Conservation (phyloP, 2,113 vertebrate species). For the Hucho hucho region DNA sequence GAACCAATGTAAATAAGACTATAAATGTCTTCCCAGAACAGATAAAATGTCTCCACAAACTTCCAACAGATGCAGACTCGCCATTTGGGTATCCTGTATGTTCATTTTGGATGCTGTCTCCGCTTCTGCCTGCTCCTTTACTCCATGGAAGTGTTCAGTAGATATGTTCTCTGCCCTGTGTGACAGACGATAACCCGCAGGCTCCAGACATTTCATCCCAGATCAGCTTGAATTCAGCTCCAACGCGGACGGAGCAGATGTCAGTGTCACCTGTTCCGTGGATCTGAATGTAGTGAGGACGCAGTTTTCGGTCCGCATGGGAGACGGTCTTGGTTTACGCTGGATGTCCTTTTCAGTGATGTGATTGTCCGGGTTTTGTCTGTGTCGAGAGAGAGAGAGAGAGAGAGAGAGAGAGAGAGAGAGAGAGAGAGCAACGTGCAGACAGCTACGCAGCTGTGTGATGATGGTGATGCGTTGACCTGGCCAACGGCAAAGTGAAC, state of each 20-base stretch:
- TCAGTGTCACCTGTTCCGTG: constrained; percentile 3
- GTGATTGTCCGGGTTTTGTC: neutral
- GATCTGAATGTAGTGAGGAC: neutral
- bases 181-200: neutral
- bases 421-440: no score
- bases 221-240: neutral
- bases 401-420: no score
- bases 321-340: no score
- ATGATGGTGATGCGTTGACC: no score
- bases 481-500: no score
- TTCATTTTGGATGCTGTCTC: neutral
- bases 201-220: neutral
- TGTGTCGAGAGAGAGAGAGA: constrained; percentile 10
- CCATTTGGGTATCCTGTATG: neutral
- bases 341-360: neutral
- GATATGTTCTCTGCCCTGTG: neutral
- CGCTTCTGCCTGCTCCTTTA: neutral
- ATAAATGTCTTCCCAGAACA: no score
- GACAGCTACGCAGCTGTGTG: constrained; percentile 31
- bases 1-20: neutral
- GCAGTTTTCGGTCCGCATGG: neutral
- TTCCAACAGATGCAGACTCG: neutral
- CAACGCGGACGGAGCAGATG: neutral
- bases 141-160: neutral
- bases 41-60: neutral